Evolutionary conservation across 1,140 invertebrate genomes (phyloP), one percentile per base, ranked within the genome.

Genomic region (Calliphora vicina): DNA sequence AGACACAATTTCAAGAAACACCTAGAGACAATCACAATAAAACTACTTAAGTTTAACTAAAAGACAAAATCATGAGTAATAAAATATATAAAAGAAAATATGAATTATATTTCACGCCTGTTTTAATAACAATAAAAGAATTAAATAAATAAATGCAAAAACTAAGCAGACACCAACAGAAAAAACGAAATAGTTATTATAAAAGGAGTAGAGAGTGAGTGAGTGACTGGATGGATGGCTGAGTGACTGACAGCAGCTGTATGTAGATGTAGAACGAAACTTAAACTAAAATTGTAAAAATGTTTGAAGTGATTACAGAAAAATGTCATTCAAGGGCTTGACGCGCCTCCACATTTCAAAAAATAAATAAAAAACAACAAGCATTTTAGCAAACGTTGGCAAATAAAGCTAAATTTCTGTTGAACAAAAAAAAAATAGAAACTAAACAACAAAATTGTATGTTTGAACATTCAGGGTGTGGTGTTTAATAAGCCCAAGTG

Each of bases 241-340:
- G 20, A 67, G 61, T 67, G 61, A 67, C 20, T n/a, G 2, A 23
- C 61, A 67, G 61, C 61, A 23, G 61, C 61, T 20, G 61, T 23
- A 23, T 67, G 61, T 67, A 67, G n/a, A 67, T 35, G 35, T 35
- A 35, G 35, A 2, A 35, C 10, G 35, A 35, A 35, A 35, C 35
- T 35, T 35, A 23, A 67, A 25, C 17, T 67, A 25, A 67, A 67
- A 67, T n/a, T 23, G 35, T 23, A 67, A 78, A 78, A 78, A 78
- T 23, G 13, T 78, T 78, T 78, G 35, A 45, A 43, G 35, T 78
- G 35, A 78, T 78, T 78, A 78, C 42, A 78, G 74, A 78, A 78
- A 78, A 23, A 78, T 78, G 74, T 78, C 74, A 78, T 78, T 78
- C 74, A 78, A 78, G 74, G 74, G 74, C 74, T 78, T 78, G 74